A percentile compares a stretch with the other conserved stretches of the same genome.
Evolutionary conservation across 2,113 vertebrate genomes (phyloP).

Genomic region (Hippotragus niger): DNA sequence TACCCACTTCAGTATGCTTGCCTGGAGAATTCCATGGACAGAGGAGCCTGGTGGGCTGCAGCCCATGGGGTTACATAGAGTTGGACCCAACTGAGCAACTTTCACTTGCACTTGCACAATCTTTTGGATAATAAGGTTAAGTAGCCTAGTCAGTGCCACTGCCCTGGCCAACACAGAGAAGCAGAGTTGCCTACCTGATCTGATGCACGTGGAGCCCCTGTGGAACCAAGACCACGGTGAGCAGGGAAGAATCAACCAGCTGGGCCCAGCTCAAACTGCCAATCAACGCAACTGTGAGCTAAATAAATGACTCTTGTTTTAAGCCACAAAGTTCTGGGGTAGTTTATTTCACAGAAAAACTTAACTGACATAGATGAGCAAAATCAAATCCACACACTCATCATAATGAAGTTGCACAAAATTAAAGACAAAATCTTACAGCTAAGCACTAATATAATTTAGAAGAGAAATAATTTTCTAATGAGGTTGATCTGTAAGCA

Average conservation of each 20-base stretch:
- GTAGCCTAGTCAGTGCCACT: background rate
- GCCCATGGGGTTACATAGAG: background rate
- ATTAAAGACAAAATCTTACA: constrained; percentile 19
- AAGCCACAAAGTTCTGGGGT: background rate
- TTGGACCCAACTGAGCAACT: background rate
- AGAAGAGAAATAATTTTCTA: background rate
- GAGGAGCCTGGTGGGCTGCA: background rate
- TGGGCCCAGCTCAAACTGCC: background rate
- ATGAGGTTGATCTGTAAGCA: background rate
- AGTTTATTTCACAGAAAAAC: constrained; percentile 39
- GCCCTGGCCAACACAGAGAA: background rate
- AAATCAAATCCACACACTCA: background rate
- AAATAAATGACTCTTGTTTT: background rate
- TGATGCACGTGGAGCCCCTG: background rate
- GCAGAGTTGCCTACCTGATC: background rate
- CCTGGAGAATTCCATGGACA: background rate
- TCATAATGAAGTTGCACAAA: background rate
- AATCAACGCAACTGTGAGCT: background rate
- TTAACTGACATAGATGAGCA: background rate
- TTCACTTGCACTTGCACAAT: background rate
- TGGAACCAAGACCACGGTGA: background rate
- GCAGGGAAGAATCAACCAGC: background rate
- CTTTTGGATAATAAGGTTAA: background rate
- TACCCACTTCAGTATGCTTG: background rate
- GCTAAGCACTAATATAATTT: background rate